A percentile compares a stretch with the other conserved stretches of the same genome.
Conservation (phyloP, 2,888 invertebrate species). For the Lasioglossum vierecki region DNA sequence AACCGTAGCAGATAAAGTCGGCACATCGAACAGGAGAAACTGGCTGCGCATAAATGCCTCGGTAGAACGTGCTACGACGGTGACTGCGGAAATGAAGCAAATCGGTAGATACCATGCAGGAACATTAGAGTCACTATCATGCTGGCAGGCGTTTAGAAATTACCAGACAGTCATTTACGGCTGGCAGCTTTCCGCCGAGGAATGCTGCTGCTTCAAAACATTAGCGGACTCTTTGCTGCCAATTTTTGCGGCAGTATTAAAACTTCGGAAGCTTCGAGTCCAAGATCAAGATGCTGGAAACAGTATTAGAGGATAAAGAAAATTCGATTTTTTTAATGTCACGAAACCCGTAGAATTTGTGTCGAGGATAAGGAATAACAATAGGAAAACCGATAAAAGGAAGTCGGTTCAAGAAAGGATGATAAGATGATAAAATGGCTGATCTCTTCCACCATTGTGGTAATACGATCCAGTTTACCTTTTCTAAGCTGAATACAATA, state of each 20-base stretch:
- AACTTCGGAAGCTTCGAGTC: not conserved
- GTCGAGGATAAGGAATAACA: not conserved
- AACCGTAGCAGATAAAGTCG: slow-evolving; percentile 59
- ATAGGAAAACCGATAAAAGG: not conserved
- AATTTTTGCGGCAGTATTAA: too few relatives aligned
- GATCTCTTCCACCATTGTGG: slow-evolving; percentile 68
- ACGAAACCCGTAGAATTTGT: not conserved
- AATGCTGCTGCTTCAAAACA: not conserved
- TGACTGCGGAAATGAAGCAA: slow-evolving; percentile 76
- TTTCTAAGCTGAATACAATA: slow-evolving; percentile 41
- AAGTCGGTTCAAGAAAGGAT: not conserved
- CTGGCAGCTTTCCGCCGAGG: not conserved
- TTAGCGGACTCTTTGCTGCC: not conserved
- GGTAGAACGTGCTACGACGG: slow-evolving; percentile 34
- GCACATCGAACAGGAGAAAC: slow-evolving; percentile 60
- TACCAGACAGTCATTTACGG: slow-evolving; percentile 65
- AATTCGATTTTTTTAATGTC: not conserved
- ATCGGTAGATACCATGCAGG: slow-evolving; percentile 75
- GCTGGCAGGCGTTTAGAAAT: slow-evolving; percentile 69
- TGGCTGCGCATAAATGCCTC: slow-evolving; percentile 64
- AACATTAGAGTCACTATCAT: slow-evolving; percentile 76
- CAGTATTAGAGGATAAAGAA: not conserved
- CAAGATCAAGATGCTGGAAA: not conserved
- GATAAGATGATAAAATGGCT: slow-evolving; percentile 18
- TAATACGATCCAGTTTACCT: slow-evolving; percentile 79